Evolutionary conservation across 2,797 vertebrate genomes (phyloP), one percentile per base, ranked within the genome.

Genomic region (Eremophila alpestris): DNA sequence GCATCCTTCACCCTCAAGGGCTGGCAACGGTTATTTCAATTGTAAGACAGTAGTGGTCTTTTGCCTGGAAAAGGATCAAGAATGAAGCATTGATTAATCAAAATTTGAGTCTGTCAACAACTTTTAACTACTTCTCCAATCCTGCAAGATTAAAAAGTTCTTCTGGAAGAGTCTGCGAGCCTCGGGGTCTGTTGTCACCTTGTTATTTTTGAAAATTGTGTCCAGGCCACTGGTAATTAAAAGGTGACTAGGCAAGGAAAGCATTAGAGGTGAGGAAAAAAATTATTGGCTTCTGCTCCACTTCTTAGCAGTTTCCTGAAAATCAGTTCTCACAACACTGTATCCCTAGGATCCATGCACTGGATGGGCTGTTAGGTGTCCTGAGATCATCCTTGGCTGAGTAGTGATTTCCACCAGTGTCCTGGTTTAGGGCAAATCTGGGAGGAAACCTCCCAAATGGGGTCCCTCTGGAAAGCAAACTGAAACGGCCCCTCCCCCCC

Each of bases 181-280:
- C 41, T 79, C 10, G 1, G 29, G 14, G 63, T 46, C 41, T 7
- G 1, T 22, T 51, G 34, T 14, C 0, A 0, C 5, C 65, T 56
- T 43, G 36, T 29, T 34, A 22, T 24, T 90, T 90, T 38, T 29
- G 45, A 90, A 86, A 82, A 63, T n/a, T 11, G 0, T 49, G 36
- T 67, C 52, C 38, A 82, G 78, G 45, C 21, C 5, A 4, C 13
- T 36, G 55, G 10, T 45, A 90, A 95, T 87, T 69, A 73, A 43
- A 80, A 93, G 36, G 48, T 45, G 32, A 65, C 46, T 20, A 49
- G 59, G 32, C 23, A 92, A 30, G 29, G 30, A 65, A 78, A n/a
- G 26, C 27, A 60, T 86, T 59, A 76, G 62, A 86, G 43, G 13
- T 2, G 5, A 51, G 16, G 29, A 71, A 85, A 74, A 74, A 26